Base-by-base conservation (phyloP, 2,113 vertebrate species). In the Plestiodon gilberti region DNA sequence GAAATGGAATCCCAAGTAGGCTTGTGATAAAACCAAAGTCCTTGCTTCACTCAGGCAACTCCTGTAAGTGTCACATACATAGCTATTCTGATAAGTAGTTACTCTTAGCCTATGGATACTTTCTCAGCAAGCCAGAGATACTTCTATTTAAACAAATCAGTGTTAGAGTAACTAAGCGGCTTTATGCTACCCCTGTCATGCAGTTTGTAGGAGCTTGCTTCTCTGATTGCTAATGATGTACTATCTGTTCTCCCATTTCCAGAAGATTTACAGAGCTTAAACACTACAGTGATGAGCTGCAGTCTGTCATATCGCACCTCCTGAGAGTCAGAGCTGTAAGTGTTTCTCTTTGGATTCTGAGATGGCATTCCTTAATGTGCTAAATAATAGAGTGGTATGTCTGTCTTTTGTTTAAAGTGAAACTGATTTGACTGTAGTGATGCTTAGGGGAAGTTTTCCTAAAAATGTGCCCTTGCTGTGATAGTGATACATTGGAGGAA, bases 221-320 rank as follows among this genome's bases (percentile, higher is more conserved):
- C 94, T 86, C 40, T 90, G 89, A 79, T 93, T 91, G 48, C 91
- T 95, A 93, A 93, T 91, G 84, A 93, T 94, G 71, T 87, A 93
- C 93, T 93, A 33, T 92, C 93, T 93, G 73, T 89, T 95, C 14
- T 97, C 81, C 92, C 88, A 80, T 94, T 94, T 88, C 64, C 93
- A 99, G 98, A 94, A 97, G 97, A 78, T 98, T 98, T 85, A 96
- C 96, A 83, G 98, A 99, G 79, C 97, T 98, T 82, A 99, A 98
- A 93, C 98, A 98, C 92, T 98, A 99, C 90, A 98, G 98, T 17
- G 98, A 99, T 89, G 98, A 98, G 90, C 96, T 99, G 62, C 98
- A 99, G 94, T 97, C 98, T 38, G 96, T 98, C 95, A 97, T 98
- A 77, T 98, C 98, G 75, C 98, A 98, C 96, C 97, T 99, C 82